Conservation (phyloP, 2,797 vertebrate species). For the Alectoris magna region DNA sequence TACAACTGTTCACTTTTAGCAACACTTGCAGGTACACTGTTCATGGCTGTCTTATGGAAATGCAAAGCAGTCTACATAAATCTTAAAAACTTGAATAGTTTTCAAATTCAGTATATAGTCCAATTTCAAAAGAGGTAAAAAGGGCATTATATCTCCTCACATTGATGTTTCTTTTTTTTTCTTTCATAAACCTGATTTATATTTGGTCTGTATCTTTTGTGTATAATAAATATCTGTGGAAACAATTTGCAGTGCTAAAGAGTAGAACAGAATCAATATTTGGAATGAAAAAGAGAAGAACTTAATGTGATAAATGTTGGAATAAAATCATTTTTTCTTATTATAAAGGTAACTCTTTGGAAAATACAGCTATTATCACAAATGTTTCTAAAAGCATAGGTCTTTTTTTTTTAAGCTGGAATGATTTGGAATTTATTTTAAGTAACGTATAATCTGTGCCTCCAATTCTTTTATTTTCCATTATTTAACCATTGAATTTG, state of each 20-base stretch:
- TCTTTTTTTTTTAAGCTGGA: neutral
- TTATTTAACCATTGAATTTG: neutral
- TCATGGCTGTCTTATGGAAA: neutral
- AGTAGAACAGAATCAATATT: neutral
- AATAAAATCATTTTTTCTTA: conserved; percentile 14
- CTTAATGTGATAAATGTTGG: neutral
- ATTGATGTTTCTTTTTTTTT: neutral
- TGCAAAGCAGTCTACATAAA: neutral
- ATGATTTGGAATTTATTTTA: neutral
- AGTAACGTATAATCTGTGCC: neutral
- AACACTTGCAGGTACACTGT: neutral
- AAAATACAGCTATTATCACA: conserved; percentile 1
- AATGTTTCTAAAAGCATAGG: neutral
- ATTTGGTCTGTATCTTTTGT: neutral
- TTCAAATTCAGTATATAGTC: neutral
- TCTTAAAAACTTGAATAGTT: neutral
- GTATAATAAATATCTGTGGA: neutral
- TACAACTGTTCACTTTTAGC: neutral
- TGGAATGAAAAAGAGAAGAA: neutral
- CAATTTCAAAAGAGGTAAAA: neutral
- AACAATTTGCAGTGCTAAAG: neutral
- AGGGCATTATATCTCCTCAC: neutral
- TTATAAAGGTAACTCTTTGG: neutral
- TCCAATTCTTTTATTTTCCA: neutral
- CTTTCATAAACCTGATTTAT: neutral